phyloP scores from a whole-genome alignment of 2,888 invertebrate species.

The Galerucella nymphaeae region DNA sequence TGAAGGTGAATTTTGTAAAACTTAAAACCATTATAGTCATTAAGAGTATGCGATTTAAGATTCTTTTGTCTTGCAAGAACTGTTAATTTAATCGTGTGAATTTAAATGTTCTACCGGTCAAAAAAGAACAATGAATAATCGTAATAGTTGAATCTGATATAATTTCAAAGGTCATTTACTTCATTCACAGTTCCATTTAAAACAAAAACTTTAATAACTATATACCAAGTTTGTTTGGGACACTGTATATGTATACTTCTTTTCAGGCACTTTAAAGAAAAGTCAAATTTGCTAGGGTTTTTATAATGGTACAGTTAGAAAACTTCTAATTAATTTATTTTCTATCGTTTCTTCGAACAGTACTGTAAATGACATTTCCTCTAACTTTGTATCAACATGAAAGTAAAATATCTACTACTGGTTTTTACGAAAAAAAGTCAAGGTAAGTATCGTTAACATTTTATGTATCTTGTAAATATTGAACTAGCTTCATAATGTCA shows the following conservation, averaged over 20 bases:
- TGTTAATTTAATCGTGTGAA: slow-evolving; percentile 4
- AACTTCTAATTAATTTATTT: neutral
- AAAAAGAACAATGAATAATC: slow-evolving; percentile 5
- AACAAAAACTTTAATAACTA: too few species aligned
- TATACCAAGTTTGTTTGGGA: too few species aligned
- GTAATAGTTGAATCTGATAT: neutral
- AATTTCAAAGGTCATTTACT: slow-evolving; percentile 7
- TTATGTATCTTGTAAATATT: slow-evolving; percentile 11
- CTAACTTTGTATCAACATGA: neutral
- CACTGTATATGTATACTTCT: too few species aligned
- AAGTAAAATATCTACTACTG: slow-evolving; percentile 1
- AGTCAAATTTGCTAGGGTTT: too few species aligned
- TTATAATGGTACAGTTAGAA: too few species aligned
- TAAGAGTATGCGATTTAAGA: neutral
- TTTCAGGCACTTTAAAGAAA: too few species aligned
- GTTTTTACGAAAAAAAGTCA: neutral
- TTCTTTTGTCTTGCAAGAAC: slow-evolving; percentile 1
- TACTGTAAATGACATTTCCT: neutral
- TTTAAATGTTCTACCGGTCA: neutral
- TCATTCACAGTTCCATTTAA: neutral
- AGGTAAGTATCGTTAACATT: neutral
- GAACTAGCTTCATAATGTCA: slow-evolving; percentile 1
- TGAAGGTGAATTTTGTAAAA: neutral
- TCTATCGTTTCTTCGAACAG: neutral
- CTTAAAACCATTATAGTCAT: neutral